Base-by-base conservation (phyloP, 2,113 vertebrate species). In the Phrynocephalus versicolor region DNA sequence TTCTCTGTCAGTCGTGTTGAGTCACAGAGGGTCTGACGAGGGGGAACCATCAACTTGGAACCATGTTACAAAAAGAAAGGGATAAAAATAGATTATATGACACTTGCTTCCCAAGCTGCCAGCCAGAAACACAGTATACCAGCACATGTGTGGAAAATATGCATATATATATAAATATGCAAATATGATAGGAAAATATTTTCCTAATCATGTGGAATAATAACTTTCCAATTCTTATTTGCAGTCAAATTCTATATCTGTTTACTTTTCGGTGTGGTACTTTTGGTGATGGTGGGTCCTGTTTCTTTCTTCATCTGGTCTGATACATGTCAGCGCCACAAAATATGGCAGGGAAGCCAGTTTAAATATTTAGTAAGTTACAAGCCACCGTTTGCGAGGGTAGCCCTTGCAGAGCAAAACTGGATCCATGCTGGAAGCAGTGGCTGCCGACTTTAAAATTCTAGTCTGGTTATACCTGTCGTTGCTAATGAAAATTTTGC, bases 21-120 rank as follows among this genome's bases (percentile, higher is more conserved):
- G 72, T 75, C 5, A 0, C 86, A 72, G 87, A 81, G 87, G 81
- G 91, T 86, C 88, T 87, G 91, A 89, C 64, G 84, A 90, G 79
- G 82, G 45, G n/a, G 85, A 41, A 75, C 88, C 86, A 91, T 18
- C 62, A 70, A 51, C 78, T 87, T 81, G 82, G 58, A 90, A 89
- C 91, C 62, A 64, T 83, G 87, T 92, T 94, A 89, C 86, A 91
- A 76, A 87, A 90, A 89, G 88, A 90, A 93, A 86, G 91, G 84
- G 88, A 93, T 94, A 94, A 94, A 95, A 95, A 95, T 94, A 95
- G 93, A 25, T 55, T 39, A 85, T 75, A 75, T 95, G 94, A 94
- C 92, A 87, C 94, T 94, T 79, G 90, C 77, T 86, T 92, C 87
- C 92, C 89, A 6, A 88, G 87, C 81, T 13, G 21, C 55, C 79